phyloP scores from a whole-genome alignment of 2,888 invertebrate genomes.

The Timema cristinae region DNA sequence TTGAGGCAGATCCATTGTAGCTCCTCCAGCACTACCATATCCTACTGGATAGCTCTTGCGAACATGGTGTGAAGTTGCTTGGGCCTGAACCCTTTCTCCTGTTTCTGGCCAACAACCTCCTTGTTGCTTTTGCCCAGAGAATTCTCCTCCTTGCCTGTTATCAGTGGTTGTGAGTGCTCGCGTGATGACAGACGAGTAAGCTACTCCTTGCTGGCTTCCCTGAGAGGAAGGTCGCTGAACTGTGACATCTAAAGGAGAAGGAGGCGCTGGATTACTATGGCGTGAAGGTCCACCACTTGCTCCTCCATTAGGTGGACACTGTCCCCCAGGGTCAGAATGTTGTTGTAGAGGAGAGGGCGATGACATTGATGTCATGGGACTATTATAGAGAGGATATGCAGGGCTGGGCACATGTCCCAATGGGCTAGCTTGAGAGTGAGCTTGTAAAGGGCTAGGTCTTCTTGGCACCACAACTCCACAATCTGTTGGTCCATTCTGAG shows the following conservation, averaged over 20 bases:
- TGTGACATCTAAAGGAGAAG: constrained; percentile 67
- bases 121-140: constrained; percentile 35
- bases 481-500: constrained; percentile 58
- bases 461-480: constrained; percentile 62
- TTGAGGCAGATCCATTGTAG: constrained; percentile 48
- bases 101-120: constrained; percentile 43
- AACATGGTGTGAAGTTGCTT: constrained; percentile 32
- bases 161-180: constrained; percentile 52
- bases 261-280: constrained; percentile 52
- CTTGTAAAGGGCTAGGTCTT: constrained; percentile 63
- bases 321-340: constrained; percentile 45
- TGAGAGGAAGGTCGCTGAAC: constrained; percentile 59
- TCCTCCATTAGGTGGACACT: constrained; percentile 28
- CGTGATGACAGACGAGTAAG: constrained; percentile 79
- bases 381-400: constrained; percentile 80
- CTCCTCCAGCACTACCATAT: constrained; percentile 18
- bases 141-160: constrained; percentile 37
- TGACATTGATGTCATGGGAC: constrained; percentile 72
- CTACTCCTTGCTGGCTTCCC: constrained; percentile 56
- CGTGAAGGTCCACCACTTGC: constrained; percentile 32
- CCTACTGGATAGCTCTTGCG: constrained; percentile 22
- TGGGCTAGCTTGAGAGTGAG: constrained; percentile 68
- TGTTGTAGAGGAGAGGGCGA: constrained; percentile 60
- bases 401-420: constrained; percentile 72
- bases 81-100: constrained; percentile 41